Conservation (phyloP, 2,888 invertebrate species). For the Drosophila siamana region DNA sequence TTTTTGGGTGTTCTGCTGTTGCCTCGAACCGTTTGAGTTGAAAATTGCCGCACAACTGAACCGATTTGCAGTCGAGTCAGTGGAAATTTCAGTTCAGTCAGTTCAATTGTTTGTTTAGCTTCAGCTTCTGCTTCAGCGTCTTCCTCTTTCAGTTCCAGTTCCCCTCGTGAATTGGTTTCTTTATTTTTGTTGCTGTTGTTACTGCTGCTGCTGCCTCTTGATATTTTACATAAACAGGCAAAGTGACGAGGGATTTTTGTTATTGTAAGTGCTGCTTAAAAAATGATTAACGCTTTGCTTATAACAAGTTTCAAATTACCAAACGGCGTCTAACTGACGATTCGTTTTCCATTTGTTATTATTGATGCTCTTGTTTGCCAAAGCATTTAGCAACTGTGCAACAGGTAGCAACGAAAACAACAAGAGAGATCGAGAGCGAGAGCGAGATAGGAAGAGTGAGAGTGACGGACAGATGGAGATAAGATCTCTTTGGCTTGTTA, state of each 20-base stretch:
- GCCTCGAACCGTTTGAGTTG: conserved; percentile 68
- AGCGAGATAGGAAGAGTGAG: background rate
- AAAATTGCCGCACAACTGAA: conserved; percentile 70
- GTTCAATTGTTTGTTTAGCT: conserved; percentile 31
- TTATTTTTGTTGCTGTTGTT: conserved; percentile 30
- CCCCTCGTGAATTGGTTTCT: conserved; percentile 49
- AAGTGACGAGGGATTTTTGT: conserved; percentile 18
- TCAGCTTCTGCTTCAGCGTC: background rate
- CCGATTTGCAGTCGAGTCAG: conserved; percentile 38
- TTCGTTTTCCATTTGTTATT: conserved; percentile 44
- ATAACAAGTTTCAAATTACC: conserved; percentile 81
- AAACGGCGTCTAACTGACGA: conserved; percentile 65
- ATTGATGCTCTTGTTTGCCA: conserved; percentile 54
- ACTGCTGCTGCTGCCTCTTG: conserved; percentile 17
- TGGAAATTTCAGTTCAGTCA: conserved; percentile 44
- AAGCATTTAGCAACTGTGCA: conserved; percentile 61
- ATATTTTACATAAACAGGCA: conserved; percentile 35
- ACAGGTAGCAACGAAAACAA: background rate
- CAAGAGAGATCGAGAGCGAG: background rate
- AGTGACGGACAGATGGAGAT: background rate
- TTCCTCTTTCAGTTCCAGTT: too few relatives aligned
- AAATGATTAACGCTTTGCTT: conserved; percentile 76
- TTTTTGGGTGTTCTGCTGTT: conserved; percentile 1
- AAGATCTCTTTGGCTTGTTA: conserved; percentile 29
- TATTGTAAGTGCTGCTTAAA: conserved; percentile 64